A percentile compares a stretch with the other conserved stretches of the same genome.
Conservation (phyloP, 2,113 vertebrate genomes). For the Delphinapterus leucas region DNA sequence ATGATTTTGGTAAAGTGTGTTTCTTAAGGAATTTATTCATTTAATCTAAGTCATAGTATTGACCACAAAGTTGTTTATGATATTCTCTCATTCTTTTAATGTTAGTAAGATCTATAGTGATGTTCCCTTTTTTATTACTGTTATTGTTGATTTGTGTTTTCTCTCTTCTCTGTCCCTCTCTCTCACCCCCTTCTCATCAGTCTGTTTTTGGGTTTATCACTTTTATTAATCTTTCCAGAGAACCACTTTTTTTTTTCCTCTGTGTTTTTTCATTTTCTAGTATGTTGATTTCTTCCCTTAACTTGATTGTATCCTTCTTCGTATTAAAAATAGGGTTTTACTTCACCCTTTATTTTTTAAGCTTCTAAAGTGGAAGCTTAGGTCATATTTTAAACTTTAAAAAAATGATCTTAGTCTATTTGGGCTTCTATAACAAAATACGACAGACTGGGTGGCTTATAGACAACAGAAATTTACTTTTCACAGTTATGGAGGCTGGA, state of each 20-base stretch:
- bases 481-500: not conserved
- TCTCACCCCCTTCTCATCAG: not conserved
- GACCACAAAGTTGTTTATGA: not conserved
- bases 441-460: not conserved
- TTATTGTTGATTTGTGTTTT: not conserved
- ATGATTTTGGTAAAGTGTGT: not conserved
- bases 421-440: not conserved
- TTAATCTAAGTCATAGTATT: not conserved
- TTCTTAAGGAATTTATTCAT: not conserved
- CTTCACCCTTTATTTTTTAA: not conserved
- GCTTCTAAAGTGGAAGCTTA: not conserved
- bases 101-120: not conserved
- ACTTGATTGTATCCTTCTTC: not conserved
- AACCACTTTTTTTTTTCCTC: not conserved
- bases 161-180: not conserved
- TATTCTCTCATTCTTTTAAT: not conserved
- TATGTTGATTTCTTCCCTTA: not conserved
- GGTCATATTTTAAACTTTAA: not conserved
- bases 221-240: not conserved
- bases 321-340: not conserved
- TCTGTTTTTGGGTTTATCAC: not conserved
- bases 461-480: not conserved
- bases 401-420: not conserved
- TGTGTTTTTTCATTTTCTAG: not conserved
- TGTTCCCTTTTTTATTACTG: not conserved